Conservation (phyloP, 2,797 vertebrate species). For the Labroides dimidiatus region DNA sequence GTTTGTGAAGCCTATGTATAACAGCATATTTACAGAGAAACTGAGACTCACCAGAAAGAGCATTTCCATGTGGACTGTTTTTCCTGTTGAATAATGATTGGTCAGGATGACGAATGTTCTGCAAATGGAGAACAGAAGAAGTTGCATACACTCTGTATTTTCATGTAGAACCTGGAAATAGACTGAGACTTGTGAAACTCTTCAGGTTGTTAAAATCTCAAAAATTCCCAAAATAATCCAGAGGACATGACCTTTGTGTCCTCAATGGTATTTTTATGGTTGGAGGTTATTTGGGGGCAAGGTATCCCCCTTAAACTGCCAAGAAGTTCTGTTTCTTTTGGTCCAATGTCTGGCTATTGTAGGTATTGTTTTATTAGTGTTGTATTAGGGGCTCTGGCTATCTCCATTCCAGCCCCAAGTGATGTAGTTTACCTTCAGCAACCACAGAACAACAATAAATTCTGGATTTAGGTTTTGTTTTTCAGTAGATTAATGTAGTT, state of each 20-base stretch:
- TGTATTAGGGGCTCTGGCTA: neutral
- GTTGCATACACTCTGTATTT: too few species aligned
- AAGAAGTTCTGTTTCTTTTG: neutral
- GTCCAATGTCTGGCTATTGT: neutral
- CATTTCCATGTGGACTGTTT: too few species aligned
- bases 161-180: too few species aligned
- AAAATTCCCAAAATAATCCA: constrained; percentile 1
- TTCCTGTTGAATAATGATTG: too few species aligned
- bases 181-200: neutral
- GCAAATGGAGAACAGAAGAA: too few species aligned
- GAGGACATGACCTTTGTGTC: neutral
- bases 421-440: neutral
- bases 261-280: neutral
- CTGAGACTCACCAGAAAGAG: too few species aligned
- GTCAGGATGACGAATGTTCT: too few species aligned
- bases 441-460: constrained; percentile 7
- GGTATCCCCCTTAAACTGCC: neutral
- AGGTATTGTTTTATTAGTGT: constrained; percentile 1
- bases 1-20: too few species aligned
- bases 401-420: neutral
- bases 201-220: neutral
- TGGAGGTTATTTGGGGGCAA: neutral
- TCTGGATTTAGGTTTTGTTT: neutral
- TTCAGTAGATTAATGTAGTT: neutral
- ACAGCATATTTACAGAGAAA: too few species aligned